Base-by-base conservation (phyloP, 2,888 invertebrate species). In the Axea sp. region DNA sequence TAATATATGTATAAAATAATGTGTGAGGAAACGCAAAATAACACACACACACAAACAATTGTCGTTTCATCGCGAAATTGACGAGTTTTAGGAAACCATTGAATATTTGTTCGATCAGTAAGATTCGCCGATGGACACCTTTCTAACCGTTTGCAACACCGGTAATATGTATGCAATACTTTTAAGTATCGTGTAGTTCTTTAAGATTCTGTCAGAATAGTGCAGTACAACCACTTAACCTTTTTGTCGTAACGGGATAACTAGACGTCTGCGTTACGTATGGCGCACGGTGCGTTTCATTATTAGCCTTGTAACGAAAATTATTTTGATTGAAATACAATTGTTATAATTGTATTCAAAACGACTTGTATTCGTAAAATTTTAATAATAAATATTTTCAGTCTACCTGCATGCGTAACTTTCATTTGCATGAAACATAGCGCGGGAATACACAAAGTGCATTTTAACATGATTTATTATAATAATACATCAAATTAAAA, bases 51-150 rank as follows among this genome's bases (percentile, higher is more conserved):
- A 8, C 9, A 28, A 9, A 12, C 3, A 3, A 6, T 24, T 24
- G 1, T 22, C 22, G 1, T 37, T 9, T 1, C 33, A 30, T 9
- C 9, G 9, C 8, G 1, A 12, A 14, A 51, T 19, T 30, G 49
- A 67, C 39, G 41, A 49, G 31, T 72, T 55, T 60, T 7, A 24
- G 45, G 35, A 33, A 59, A 43, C 17, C 7, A 39, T 33, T 49
- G 41, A 65, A 57, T 55, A 67, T 59, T 73, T 39, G 59, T 39
- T 67, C 60, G 67, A 67, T 73, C 53, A 37, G 39, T 17, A 49
- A 60, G 73, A 73, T 73, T 73, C 62, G 73, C 73, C 67, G 73
- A 67, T 73, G 67, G 67, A 67, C 73, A 71, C 71, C 71, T 71
- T 71, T 71, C 71, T 71, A 55, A 60, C 49, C 24, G 67, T 73